Evolutionary conservation across 2,797 vertebrate species (phyloP), one percentile per base, ranked within the genome.

Genomic region (Meda fulgida): DNA sequence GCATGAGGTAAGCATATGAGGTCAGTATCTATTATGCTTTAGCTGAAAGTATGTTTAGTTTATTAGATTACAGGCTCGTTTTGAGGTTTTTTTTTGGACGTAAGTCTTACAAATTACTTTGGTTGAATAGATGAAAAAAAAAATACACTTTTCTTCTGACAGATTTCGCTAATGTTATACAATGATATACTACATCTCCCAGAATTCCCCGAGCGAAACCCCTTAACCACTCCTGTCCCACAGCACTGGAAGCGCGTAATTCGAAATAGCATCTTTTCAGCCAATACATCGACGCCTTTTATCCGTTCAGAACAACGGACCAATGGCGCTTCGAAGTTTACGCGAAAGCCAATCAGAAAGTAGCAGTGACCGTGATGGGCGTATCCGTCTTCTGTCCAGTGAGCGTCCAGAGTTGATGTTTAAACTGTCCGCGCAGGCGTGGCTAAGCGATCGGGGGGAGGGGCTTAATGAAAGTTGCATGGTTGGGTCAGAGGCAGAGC

Each of bases 401-500:
- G 73, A 89, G 63, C 85, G 86, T 5, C 3, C 83, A 19, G 87
- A 89, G 70, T 78, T 89, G 48, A 90, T 65, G 93, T 96, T 96
- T 95, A 95, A 96, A 96, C 94, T 80, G 82, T 88, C 88, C 77
- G 89, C 91, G 94, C 92, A 93, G 95, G 95, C 93, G 95, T 95
- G 90, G 84, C 93, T 91, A 88, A 29, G 51, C 72, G 55, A 29
- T 80, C 84, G 34, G 31, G 90, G 91, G 94, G 95, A 84, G 93
- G 91, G 87, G 21, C 87, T 55, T 86, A 60, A 76, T 73, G 66
- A 4, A 81, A 89, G 90, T 89, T 89, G 88, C 93, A 85, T 92
- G 93, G 89, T 89, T 90, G 89, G 87, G 91, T 92, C 43, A 46
- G 43, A 43, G 38, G 36, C 31, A 31, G 36, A 34, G 34, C 93